phyloP scores from a whole-genome alignment of 2,888 invertebrate genomes.

The Drosophila monieri region DNA sequence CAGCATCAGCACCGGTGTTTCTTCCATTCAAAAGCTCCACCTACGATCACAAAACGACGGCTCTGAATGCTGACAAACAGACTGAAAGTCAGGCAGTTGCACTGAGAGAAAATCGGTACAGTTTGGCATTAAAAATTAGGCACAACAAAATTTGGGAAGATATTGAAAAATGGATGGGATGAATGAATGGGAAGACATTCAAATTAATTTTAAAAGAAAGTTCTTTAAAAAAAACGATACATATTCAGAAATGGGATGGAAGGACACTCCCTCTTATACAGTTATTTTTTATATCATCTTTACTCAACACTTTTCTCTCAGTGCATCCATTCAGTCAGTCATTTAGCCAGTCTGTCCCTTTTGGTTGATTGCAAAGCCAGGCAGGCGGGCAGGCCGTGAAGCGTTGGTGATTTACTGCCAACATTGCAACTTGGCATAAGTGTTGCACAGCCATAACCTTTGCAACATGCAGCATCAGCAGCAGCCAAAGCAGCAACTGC shows the following conservation, averaged over 20 bases:
- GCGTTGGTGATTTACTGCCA: slow-evolving; percentile 79
- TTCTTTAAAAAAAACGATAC: no score
- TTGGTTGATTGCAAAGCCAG: slow-evolving; percentile 46
- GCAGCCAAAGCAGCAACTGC: slow-evolving; percentile 18
- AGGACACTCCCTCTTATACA: no score
- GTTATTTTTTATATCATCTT: no score
- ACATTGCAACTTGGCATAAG: slow-evolving; percentile 81
- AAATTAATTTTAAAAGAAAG: no score
- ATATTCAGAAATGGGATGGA: no score
- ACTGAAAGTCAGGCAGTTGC: slow-evolving; percentile 39
- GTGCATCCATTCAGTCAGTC: slow-evolving; percentile 39
- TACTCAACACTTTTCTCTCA: slow-evolving; percentile 4
- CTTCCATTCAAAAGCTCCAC: slow-evolving; percentile 40
- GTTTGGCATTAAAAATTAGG: no score
- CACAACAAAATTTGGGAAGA: no score
- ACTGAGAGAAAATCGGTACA: slow-evolving; percentile 9
- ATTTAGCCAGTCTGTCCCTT: slow-evolving; percentile 41
- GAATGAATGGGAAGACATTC: no score
- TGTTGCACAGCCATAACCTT: slow-evolving; percentile 82
- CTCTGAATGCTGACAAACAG: slow-evolving; percentile 65
- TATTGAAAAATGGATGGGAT: no score
- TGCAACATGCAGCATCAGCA: slow-evolving; percentile 67
- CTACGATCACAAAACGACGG: slow-evolving; percentile 44
- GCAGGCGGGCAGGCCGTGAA: slow-evolving; percentile 45
- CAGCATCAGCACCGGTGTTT: slow-evolving; percentile 31